Percentiles rank a stretch among this genome's conserved stretches.
Evolutionary conservation across 2,797 vertebrate genomes (phyloP).

Genomic region (Monodelphis domestica): DNA sequence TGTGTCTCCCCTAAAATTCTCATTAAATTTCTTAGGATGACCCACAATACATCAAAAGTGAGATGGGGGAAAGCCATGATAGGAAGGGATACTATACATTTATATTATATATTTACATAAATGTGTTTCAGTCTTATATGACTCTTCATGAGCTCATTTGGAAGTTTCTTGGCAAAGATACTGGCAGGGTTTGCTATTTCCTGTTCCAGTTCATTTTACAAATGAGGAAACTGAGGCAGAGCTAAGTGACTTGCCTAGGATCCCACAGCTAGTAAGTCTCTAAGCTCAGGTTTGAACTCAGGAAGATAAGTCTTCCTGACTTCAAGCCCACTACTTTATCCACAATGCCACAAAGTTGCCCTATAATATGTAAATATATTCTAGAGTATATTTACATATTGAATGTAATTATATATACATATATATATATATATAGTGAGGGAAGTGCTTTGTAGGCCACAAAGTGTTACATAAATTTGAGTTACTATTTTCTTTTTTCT

Average conservation of each 20-base stretch:
- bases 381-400: background rate
- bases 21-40: too few relatives aligned
- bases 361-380: background rate
- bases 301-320: background rate
- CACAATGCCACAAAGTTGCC: background rate
- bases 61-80: too few relatives aligned
- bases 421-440: too few relatives aligned
- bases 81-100: too few relatives aligned
- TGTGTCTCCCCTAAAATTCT: too few relatives aligned
- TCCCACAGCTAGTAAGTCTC: background rate
- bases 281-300: background rate
- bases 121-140: background rate
- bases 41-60: too few relatives aligned
- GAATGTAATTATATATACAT: background rate
- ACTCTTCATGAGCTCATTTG: background rate
- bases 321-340: background rate
- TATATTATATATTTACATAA: background rate
- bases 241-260: too few relatives aligned
- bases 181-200: background rate
- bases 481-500: background rate
- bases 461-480: background rate
- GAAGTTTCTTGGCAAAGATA: background rate
- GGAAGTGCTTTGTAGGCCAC: too few relatives aligned
- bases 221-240: background rate
- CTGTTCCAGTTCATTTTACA: background rate